phyloP scores from a whole-genome alignment of 2,113 vertebrate genomes.

The Spea multiplicata region DNA sequence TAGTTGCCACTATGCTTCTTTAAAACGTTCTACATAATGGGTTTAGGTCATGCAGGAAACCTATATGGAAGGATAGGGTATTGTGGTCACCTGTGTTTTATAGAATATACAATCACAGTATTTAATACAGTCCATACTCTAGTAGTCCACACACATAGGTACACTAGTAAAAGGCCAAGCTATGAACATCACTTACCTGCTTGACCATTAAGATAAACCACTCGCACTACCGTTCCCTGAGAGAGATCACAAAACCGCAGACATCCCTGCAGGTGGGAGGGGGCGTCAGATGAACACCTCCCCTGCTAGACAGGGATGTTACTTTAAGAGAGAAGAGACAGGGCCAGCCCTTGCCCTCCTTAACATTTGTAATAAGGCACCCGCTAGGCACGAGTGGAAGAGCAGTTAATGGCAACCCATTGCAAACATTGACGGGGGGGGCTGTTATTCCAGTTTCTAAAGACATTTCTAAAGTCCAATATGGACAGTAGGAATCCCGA shows the following conservation, averaged over 20 bases:
- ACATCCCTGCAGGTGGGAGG: slow-evolving; percentile 9
- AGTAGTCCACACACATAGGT: not conserved
- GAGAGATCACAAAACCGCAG: slow-evolving; percentile 7
- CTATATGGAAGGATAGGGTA: not conserved
- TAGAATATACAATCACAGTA: not conserved
- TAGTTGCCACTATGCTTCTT: not conserved
- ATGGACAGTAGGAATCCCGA: not conserved
- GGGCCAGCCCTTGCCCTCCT: slow-evolving; percentile 17
- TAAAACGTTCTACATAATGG: not conserved
- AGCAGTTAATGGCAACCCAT: not conserved
- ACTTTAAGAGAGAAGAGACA: not conserved
- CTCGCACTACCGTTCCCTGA: slow-evolving; percentile 25
- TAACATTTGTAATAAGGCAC: slow-evolving; percentile 25
- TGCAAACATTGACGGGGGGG: not conserved
- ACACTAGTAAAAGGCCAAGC: too few species aligned
- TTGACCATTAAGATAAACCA: not conserved
- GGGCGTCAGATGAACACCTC: not conserved
- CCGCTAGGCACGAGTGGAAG: not conserved
- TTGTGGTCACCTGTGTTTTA: not conserved
- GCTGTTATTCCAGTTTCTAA: slow-evolving; percentile 4
- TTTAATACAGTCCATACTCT: not conserved
- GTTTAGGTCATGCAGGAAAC: not conserved
- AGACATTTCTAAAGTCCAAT: slow-evolving; percentile 6
- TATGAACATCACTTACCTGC: not conserved
- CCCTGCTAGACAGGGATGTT: not conserved